Evolutionary conservation across 1,140 invertebrate genomes (phyloP).

Genomic region (Drosophila tani): DNA sequence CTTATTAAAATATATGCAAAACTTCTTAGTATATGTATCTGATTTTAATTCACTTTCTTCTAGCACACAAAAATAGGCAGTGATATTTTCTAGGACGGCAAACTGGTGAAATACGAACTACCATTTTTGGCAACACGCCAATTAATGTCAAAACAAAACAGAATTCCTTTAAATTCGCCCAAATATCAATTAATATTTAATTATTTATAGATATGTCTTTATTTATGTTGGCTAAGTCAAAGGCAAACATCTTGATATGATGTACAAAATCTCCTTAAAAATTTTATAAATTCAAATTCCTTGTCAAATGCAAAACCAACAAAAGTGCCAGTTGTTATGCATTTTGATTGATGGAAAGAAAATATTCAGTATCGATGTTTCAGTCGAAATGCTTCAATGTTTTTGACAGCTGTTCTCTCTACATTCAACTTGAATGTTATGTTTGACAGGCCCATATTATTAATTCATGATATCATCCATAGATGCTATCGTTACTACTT

Average conservation of each 20-base stretch:
- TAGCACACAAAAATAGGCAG: background rate
- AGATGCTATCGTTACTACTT: background rate
- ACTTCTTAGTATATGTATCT: background rate
- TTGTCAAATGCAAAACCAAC: background rate
- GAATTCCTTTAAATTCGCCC: too few species aligned
- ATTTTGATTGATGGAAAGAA: slow-evolving; percentile 6
- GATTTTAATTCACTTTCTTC: background rate
- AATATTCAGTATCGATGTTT: background rate
- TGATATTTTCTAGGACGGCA: background rate
- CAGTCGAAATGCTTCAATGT: background rate
- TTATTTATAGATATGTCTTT: too few species aligned
- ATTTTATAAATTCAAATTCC: too few species aligned
- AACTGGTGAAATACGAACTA: background rate
- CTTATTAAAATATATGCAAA: background rate
- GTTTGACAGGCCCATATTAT: background rate
- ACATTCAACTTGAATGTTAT: background rate
- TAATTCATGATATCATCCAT: background rate
- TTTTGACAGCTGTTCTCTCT: slow-evolving; percentile 6
- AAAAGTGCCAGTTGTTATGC: background rate
- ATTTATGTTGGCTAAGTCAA: too few species aligned
- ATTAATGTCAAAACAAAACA: too few species aligned
- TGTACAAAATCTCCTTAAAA: background rate
- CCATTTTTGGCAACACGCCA: background rate
- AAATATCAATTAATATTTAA: too few species aligned
- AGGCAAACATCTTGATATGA: background rate